Evolutionary conservation across 1,140 invertebrate species (phyloP), one percentile per base, ranked within the genome.

Genomic region (Drosophila prosaltans): DNA sequence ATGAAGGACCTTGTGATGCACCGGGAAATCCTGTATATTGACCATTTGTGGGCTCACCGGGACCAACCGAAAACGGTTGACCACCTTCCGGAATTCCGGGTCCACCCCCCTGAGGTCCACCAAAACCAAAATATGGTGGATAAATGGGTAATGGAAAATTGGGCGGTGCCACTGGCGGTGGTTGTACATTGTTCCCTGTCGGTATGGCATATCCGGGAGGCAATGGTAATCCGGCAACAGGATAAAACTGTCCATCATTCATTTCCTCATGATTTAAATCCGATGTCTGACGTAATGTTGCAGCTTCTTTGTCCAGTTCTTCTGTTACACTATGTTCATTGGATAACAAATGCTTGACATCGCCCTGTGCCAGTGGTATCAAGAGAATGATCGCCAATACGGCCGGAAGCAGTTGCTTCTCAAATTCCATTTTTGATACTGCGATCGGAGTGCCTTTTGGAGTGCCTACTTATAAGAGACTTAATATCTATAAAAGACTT

Each of bases 111-210:
- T 48, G 57, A 3, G 45, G 8, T 1, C 74, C 73, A 7, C 73
- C 80, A 32, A 88, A 88, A 6, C 84, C 80, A 40, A 84, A 89
- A 65, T 72, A 88, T 4, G 84, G 84, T 30, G 84, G 84, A 11
- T 90, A 88, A 8, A 89, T 89, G 62, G 83, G 83, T 65, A 88
- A 60, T 4, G 84, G 84, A 28, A 88, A 88, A 55, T 88, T 88
- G 21, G 84, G 83, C 3, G 83, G 80, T 24, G 74, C 43, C 36
- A 39, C 63, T 6, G 76, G 61, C 10, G 69, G 61, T 0, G 70
- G 69, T 41, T 45, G 59, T 0, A 88, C 59, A 59, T 88, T 88
- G 6, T 45, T 43, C 2, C 81, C 77, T 1, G 78, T 78, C 4
- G 84, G 80, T 48, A 84, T 69, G 1, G 80, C 68, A 24, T 88